Evolutionary conservation across 1,140 invertebrate genomes (phyloP).

Genomic region (Myzus persicae): DNA sequence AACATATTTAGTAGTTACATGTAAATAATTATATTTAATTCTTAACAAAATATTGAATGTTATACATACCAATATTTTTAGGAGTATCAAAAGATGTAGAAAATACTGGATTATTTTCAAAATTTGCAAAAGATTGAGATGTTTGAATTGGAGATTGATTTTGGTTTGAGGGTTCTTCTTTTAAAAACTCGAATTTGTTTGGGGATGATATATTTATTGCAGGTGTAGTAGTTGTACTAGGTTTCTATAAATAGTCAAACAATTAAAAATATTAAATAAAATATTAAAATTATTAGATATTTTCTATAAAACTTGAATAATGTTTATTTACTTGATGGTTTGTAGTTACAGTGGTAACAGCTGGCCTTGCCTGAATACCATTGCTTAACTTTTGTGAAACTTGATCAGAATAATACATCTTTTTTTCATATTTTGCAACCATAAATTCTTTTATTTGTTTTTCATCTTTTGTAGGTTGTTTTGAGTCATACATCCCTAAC

Average conservation of each 20-base stretch:
- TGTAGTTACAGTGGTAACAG: conserved; percentile 14
- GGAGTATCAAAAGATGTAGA: conserved; percentile 31
- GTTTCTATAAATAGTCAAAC: background rate
- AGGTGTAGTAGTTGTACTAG: background rate
- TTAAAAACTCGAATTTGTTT: conserved; percentile 48
- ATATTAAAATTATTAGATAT: background rate
- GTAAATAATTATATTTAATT: background rate
- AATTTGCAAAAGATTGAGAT: conserved; percentile 72
- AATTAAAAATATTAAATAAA: background rate
- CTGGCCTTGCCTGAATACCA: conserved; percentile 4
- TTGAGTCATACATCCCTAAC: conserved; percentile 81
- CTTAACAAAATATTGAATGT: background rate
- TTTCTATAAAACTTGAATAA: background rate
- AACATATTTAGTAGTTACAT: background rate
- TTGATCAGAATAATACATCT: conserved; percentile 68
- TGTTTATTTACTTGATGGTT: conserved; percentile 36
- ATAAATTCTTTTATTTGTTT: conserved; percentile 90
- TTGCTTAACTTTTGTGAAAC: background rate
- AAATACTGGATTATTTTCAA: conserved; percentile 69
- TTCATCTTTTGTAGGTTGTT: conserved; percentile 77
- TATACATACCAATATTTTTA: conserved; percentile 51
- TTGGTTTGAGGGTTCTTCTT: conserved; percentile 6
- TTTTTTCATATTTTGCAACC: conserved; percentile 92
- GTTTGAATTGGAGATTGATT: conserved; percentile 60
- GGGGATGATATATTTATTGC: conserved; percentile 46